Evolutionary conservation across 2,113 vertebrate genomes (phyloP).

Genomic region (Peromyscus californicus): DNA sequence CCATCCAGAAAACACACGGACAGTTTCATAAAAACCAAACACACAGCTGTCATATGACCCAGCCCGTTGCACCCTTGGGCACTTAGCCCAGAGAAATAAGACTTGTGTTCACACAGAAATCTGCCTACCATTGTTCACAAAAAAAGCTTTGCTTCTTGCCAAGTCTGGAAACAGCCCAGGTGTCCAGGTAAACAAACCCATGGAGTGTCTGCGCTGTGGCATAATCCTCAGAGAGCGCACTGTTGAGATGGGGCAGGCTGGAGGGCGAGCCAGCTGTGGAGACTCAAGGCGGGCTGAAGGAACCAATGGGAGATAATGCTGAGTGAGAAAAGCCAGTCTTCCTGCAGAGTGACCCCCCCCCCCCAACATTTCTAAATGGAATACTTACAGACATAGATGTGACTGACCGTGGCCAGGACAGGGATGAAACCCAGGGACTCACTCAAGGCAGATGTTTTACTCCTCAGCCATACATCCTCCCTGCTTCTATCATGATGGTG

Average conservation of each 20-base stretch:
- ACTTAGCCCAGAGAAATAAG: background rate
- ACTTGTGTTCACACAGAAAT: background rate
- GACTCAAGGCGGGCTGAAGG: background rate
- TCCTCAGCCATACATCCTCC: background rate
- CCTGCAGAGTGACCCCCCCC: background rate
- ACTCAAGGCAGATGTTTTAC: background rate
- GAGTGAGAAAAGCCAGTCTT: background rate
- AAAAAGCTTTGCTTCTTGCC: background rate
- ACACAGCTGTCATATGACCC: background rate
- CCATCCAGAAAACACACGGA: background rate
- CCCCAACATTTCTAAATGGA: background rate
- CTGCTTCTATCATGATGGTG: background rate
- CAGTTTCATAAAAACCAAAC: slow-evolving; percentile 16
- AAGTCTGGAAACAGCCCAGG: background rate
- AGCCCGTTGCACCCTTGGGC: background rate
- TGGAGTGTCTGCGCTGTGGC: fast-evolving
- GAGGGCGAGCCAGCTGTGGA: background rate
- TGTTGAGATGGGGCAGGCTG: background rate
- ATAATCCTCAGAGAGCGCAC: fast-evolving
- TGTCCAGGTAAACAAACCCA: background rate
- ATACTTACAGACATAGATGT: background rate
- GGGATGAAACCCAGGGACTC: background rate
- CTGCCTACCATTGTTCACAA: background rate
- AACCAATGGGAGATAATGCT: background rate
- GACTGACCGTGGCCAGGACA: background rate